These are phyloP conservation scores for Lumbricus terrestris DNA, from an alignment of 2,888 invertebrate species.

Conservation along the genomic window DNA sequence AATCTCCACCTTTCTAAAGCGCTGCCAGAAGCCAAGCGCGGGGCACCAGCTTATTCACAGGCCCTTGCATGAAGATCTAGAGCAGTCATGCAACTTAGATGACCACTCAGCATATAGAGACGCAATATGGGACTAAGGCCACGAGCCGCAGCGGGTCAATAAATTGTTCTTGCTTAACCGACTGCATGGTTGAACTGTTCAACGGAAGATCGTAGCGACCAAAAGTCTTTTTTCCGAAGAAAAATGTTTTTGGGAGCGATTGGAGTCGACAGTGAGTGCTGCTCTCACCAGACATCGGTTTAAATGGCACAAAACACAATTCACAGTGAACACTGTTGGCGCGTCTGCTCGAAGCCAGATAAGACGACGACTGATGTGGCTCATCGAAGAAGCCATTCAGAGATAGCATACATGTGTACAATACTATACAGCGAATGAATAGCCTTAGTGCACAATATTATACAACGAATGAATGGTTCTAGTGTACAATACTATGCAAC, in stretches of 20 bases:
- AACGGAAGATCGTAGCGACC: not conserved
- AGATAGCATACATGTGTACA: not conserved
- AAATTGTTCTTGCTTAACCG: not conserved
- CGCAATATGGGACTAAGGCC: too few species aligned
- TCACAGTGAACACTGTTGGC: not conserved
- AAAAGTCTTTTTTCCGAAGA: too few species aligned
- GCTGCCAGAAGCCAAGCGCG: too few species aligned
- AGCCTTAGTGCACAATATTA: not conserved
- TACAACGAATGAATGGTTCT: not conserved
- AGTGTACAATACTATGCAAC: not conserved
- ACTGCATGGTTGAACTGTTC: not conserved
- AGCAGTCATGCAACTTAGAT: too few species aligned
- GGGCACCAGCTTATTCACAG: too few species aligned
- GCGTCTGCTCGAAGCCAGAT: not conserved
- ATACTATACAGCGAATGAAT: not conserved
- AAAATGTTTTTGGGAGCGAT: too few species aligned
- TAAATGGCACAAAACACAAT: not conserved
- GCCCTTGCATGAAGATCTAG: too few species aligned
- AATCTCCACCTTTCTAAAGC: too few species aligned
- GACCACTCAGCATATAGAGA: too few species aligned
- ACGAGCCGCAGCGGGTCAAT: not conserved
- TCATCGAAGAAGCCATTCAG: not conserved
- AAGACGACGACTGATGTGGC: too few species aligned
- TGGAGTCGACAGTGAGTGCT: not conserved
- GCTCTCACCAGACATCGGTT: not conserved